Evolutionary conservation across 2,797 vertebrate species (phyloP).

Genomic region (Gymnothorax javanicus): DNA sequence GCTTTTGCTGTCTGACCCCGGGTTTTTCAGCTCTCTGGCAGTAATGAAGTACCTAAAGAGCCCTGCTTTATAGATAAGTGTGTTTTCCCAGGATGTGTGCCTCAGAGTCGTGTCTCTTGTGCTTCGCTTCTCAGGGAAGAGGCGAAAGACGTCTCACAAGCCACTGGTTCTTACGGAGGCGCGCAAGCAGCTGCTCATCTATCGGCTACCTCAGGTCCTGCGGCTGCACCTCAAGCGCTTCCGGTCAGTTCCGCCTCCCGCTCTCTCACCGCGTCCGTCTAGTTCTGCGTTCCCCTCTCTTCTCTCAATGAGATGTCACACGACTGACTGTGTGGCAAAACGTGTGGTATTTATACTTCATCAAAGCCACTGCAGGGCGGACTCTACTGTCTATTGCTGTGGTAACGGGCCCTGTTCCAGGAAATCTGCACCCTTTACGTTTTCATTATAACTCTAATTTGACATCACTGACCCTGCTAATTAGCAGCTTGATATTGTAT

Average conservation of each 20-base stretch:
- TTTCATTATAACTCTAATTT: too few species aligned
- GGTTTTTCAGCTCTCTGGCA: too few species aligned
- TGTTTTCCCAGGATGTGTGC: neutral
- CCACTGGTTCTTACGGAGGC: constrained; percentile 95
- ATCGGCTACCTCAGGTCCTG: constrained; percentile 99
- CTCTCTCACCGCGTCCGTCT: neutral
- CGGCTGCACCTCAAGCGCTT: constrained; percentile 99
- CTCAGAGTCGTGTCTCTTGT: neutral
- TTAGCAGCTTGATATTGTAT: too few species aligned
- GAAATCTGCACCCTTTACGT: too few species aligned
- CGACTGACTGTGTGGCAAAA: neutral
- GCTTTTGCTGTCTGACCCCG: too few species aligned
- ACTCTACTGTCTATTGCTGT: neutral
- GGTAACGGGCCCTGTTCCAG: too few species aligned
- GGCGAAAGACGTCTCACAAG: constrained; percentile 94
- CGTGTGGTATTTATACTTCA: neutral
- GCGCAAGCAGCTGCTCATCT: constrained; percentile 98
- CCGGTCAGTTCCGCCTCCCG: constrained; percentile 75
- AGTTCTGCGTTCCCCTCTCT: neutral
- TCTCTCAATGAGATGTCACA: neutral
- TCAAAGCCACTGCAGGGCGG: neutral
- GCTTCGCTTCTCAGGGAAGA: constrained; percentile 75
- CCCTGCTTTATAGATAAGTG: neutral
- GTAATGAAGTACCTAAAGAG: too few species aligned
- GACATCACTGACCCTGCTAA: too few species aligned